Evolutionary conservation across 2,888 invertebrate genomes (phyloP).

Genomic region (Ceratothoa steindachneri): DNA sequence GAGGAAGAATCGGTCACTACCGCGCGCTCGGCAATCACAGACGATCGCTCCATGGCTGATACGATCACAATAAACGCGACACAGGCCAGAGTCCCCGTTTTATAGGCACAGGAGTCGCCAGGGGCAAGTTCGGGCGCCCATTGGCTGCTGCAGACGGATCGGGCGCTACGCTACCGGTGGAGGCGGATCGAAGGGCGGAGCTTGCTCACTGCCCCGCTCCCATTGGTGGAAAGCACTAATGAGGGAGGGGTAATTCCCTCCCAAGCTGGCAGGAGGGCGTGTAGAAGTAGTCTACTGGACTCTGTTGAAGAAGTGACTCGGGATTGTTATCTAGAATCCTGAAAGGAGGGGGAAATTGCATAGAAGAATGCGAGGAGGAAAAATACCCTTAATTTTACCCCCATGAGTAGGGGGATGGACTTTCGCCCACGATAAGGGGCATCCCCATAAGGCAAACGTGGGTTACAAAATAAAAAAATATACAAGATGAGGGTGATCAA

Average conservation of each 20-base stretch:
- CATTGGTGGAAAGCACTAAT: background rate
- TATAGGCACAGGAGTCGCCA: background rate
- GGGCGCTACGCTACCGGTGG: background rate
- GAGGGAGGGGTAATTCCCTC: background rate
- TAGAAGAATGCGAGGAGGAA: background rate
- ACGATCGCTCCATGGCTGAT: conserved; percentile 4
- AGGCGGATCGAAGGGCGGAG: background rate
- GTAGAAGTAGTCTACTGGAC: background rate
- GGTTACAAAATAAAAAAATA: too few relatives aligned
- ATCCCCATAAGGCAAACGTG: too few relatives aligned
- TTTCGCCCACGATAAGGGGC: too few relatives aligned
- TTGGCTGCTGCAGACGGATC: background rate
- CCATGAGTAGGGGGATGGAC: too few relatives aligned
- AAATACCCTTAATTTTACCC: background rate
- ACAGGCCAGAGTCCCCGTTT: too few relatives aligned
- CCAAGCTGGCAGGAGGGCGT: background rate
- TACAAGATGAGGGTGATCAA: too few relatives aligned
- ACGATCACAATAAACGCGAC: background rate
- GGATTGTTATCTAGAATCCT: background rate
- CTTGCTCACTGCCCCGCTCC: background rate
- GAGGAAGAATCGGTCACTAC: background rate
- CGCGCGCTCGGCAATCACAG: background rate
- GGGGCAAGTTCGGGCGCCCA: background rate
- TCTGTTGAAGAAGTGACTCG: background rate
- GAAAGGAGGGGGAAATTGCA: background rate